phyloP scores from a whole-genome alignment of 2,888 invertebrate genomes.

The Aethes cnicana region DNA sequence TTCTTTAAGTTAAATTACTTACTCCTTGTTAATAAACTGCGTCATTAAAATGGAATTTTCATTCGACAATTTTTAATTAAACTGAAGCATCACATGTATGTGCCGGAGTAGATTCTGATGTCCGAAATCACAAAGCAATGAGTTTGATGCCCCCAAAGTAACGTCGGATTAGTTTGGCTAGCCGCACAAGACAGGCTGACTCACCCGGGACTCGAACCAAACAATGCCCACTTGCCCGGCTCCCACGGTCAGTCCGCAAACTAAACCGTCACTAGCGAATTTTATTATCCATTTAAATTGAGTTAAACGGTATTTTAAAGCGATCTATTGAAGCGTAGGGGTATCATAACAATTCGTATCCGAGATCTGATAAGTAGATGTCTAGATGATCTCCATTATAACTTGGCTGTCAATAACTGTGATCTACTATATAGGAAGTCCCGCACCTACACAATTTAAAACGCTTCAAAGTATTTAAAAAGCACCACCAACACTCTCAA shows the following conservation, averaged over 20 bases:
- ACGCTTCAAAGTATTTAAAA: too few species aligned
- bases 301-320: conserved; percentile 26
- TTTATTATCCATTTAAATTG: conserved; percentile 26
- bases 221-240: conserved; percentile 22
- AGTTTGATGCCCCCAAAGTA: conserved; percentile 36
- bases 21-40: too few species aligned
- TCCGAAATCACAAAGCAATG: conserved; percentile 1
- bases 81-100: too few species aligned
- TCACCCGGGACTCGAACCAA: conserved; percentile 40
- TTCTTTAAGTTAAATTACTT: too few species aligned
- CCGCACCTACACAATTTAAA: too few species aligned
- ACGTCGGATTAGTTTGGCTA: conserved; percentile 56
- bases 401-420: too few species aligned
- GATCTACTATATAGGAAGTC: too few species aligned
- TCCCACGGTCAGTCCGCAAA: conserved; percentile 18
- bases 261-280: conserved; percentile 19
- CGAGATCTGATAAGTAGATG: neutral
- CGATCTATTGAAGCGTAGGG: conserved; percentile 24
- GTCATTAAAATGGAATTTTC: too few species aligned
- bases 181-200: conserved; percentile 44
- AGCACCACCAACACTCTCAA: too few species aligned
- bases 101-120: too few species aligned
- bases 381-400: neutral
- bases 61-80: too few species aligned
- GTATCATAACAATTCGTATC: conserved; percentile 19